Conservation (phyloP, 1,140 invertebrate species). For the Caenorhabditis elegans region WBcel235 BX284604.4:10923001-10923500, state of each 20-base stretch:
- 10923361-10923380: not conserved
- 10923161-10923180: constrained; percentile 18
- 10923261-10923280: constrained; percentile 1
- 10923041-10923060: not conserved
- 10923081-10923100: not conserved
- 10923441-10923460: constrained; percentile 5
- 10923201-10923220: constrained; percentile 40
- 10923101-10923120: constrained; percentile 22
- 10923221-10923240: constrained; percentile 35
- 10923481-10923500: constrained; percentile 11
- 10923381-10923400: not conserved
- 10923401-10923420: not conserved
- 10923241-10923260: not conserved
- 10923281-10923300: constrained; percentile 4
- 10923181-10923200: not conserved
- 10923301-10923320: not conserved
- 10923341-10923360: not conserved
- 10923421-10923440: constrained; percentile 23
- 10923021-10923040: constrained; percentile 26
- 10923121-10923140: not conserved
- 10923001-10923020: not conserved
- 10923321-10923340: not conserved
- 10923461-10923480: not conserved
- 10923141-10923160: not conserved
- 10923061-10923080: constrained; percentile 29